phyloP scores from a whole-genome alignment of 2,888 invertebrate genomes.

The Protula sp. region DNA sequence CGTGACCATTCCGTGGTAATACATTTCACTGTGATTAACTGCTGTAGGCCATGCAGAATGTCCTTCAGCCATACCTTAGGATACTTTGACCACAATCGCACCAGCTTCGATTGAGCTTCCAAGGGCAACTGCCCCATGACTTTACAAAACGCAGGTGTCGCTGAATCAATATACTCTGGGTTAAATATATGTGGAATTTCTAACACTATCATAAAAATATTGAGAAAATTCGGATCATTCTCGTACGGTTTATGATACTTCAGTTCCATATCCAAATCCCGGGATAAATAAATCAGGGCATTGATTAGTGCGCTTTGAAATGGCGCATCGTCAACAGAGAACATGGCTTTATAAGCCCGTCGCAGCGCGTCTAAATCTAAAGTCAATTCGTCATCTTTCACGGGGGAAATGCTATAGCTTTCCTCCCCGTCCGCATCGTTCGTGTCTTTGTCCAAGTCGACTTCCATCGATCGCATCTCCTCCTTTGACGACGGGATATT shows the following conservation, averaged over 20 bases:
- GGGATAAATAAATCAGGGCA: constrained; percentile 68
- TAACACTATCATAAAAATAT: constrained; percentile 69
- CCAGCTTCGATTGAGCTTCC: constrained; percentile 72
- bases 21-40: constrained; percentile 78
- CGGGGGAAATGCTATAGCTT: background rate
- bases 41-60: constrained; percentile 62
- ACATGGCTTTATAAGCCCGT: constrained; percentile 63
- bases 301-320: constrained; percentile 69
- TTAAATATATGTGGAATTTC: constrained; percentile 65
- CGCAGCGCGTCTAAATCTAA: constrained; percentile 60
- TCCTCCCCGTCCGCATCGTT: constrained; percentile 54
- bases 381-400: constrained; percentile 20
- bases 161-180: constrained; percentile 75
- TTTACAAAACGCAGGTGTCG: constrained; percentile 67
- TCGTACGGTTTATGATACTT: constrained; percentile 56
- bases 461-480: constrained; percentile 67
- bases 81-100: constrained; percentile 69
- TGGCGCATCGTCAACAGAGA: constrained; percentile 50
- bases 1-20: constrained; percentile 64
- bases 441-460: constrained; percentile 81
- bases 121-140: constrained; percentile 71
- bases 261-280: constrained; percentile 68
- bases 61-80: constrained; percentile 19
- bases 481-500: constrained; percentile 61
- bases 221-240: constrained; percentile 57